These are phyloP conservation scores for Drosophila biarmipes DNA, from an alignment of 1,140 invertebrate genomes.

Conservation along the genomic window DNA sequence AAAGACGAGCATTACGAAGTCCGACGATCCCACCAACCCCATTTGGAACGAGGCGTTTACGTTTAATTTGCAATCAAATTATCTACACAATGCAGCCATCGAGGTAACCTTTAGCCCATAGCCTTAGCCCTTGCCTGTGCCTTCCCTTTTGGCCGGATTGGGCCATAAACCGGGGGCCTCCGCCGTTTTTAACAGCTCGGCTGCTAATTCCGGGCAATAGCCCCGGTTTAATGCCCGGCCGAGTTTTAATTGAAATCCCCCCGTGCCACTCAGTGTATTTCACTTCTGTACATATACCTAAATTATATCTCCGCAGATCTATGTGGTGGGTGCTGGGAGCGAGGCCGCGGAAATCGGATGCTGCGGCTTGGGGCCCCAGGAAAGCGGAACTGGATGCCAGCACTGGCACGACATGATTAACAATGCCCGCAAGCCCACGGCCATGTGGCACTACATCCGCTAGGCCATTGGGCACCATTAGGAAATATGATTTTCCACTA, in stretches of 20 bases:
- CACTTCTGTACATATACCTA: background rate
- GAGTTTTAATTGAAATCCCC: constrained; percentile 52
- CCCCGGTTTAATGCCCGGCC: constrained; percentile 37
- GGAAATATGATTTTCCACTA: background rate
- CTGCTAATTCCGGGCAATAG: constrained; percentile 37
- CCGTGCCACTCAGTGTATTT: background rate
- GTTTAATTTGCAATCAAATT: constrained; percentile 92
- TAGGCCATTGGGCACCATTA: constrained; percentile 75
- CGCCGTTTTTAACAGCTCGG: constrained; percentile 33
- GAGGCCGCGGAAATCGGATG: constrained; percentile 88
- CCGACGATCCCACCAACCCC: constrained; percentile 94
- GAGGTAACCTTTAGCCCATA: constrained; percentile 86
- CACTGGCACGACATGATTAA: constrained; percentile 94
- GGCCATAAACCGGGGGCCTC: constrained; percentile 15
- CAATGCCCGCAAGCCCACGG: constrained; percentile 91
- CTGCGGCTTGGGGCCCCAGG: constrained; percentile 89
- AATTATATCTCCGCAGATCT: constrained; percentile 83
- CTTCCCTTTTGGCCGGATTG: background rate
- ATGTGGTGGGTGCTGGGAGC: constrained; percentile 85
- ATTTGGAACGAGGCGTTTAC: constrained; percentile 97
- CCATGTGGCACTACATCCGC: constrained; percentile 93
- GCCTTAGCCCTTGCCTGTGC: constrained; percentile 16
- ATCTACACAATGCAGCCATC: constrained; percentile 89
- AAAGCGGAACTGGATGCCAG: constrained; percentile 87
- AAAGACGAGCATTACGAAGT: constrained; percentile 95